Evolutionary conservation across 2,113 vertebrate species (phyloP).

Genomic region (Laterallus jamaicensis): DNA sequence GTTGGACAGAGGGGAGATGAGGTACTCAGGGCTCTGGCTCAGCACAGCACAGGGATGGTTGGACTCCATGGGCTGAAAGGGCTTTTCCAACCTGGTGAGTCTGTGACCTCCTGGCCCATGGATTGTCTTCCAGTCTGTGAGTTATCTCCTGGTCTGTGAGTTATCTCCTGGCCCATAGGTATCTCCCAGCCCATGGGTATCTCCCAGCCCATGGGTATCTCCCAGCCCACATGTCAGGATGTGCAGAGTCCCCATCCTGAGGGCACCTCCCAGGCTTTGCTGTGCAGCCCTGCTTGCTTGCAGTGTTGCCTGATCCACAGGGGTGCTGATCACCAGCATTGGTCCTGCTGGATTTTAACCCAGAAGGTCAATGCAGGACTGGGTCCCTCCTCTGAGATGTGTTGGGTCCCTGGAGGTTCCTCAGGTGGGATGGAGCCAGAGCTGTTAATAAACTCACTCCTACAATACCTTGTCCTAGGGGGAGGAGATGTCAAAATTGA

Average conservation of each 20-base stretch:
- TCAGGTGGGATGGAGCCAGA: not conserved
- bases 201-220: not conserved
- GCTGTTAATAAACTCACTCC: not conserved
- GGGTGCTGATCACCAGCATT: fast-evolving
- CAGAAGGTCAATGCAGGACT: not conserved
- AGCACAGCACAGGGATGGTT: too few species aligned
- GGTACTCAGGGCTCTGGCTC: too few species aligned
- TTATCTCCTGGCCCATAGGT: too few species aligned
- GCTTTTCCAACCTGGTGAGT: too few species aligned
- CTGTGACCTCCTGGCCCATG: too few species aligned
- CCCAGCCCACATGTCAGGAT: not conserved
- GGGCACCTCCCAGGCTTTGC: not conserved
- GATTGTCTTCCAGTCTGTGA: too few species aligned
- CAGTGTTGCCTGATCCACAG: not conserved
- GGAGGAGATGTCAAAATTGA: conserved; percentile 91
- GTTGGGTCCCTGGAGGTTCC: fast-evolving
- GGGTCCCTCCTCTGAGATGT: not conserved
- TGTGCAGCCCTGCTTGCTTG: not conserved
- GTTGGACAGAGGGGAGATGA: too few species aligned
- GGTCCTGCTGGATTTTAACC: not conserved
- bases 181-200: not conserved
- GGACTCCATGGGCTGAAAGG: too few species aligned
- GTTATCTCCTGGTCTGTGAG: too few species aligned
- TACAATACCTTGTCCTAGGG: conserved; percentile 64
- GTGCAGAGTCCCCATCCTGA: not conserved